Evolutionary conservation across 2,888 invertebrate species (phyloP), one percentile per base, ranked within the genome.

Genomic region (Amblyteles armatorius): DNA sequence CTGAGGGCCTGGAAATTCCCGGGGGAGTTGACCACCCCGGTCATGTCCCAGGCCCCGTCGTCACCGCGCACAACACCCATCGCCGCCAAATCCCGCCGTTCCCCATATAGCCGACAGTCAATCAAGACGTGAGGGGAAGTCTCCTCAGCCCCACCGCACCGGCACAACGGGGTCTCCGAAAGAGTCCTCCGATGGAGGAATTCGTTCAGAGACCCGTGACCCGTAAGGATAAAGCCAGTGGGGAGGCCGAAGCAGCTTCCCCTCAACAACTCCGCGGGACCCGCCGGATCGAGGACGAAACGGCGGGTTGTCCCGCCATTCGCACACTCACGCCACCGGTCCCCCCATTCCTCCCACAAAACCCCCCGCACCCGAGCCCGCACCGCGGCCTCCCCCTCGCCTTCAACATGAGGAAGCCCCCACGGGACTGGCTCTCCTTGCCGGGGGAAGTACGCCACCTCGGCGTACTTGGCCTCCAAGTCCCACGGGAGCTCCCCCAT

Each of bases 361-460:
- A 6, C 33, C 5, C 4, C 33, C 33, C 6, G 33, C 33, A 33
- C 33, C 33, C 33, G 33, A 6, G 36, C 3, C 36, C 29, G 2
- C 33, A 26, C 52, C 55, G 71, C 6, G 55, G 33, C 33, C 6
- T 5, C 29, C 4, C 36, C 33, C 71, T 52, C 33, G 33, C 7
- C 52, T 2, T 55, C 33, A 2, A 7, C 55, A 50, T 3, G n/a
- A 11, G 71, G 71, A 11, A 52, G 29, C 33, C 29, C 71, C 71
- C 71, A 71, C 29, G 71, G 71, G 71, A 73, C 69, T 4, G 79
- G 71, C 50, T 63, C 19, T 11, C 57, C 68, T 33, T 50, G 44
- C 19, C 79, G 60, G 19, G 71, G 67, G 13, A 33, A 79, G 36
- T 50, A 79, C 19, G 29, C 79, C 50, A 71, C 69, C 63, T 71